Percentiles rank a stretch among this genome's conserved stretches.
Conservation (phyloP, 1,140 invertebrate genomes). For the Macrosteles quadrilineatus region DNA sequence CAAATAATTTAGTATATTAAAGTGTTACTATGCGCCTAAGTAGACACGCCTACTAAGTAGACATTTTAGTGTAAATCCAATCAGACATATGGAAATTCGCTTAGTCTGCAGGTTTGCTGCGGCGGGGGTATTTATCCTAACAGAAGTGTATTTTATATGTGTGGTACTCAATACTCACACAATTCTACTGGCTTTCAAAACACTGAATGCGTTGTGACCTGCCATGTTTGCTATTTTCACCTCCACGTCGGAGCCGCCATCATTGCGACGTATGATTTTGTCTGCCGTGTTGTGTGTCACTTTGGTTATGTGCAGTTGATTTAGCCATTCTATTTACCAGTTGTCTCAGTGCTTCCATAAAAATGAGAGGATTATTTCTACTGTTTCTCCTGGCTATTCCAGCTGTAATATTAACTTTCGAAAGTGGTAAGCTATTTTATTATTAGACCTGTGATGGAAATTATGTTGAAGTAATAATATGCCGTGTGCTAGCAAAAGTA, state of each 20-base stretch:
- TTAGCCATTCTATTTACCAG: not conserved
- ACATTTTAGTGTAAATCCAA: no score
- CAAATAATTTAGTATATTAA: no score
- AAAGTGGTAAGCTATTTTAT: slow-evolving; percentile 55
- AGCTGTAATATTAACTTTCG: slow-evolving; percentile 57
- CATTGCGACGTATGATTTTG: not conserved
- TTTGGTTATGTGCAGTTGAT: slow-evolving; percentile 15
- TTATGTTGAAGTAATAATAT: slow-evolving; percentile 23
- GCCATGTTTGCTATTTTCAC: slow-evolving; percentile 27
- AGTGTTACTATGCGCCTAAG: no score
- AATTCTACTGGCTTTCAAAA: no score
- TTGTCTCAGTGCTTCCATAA: slow-evolving; percentile 30
- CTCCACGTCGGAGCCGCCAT: slow-evolving; percentile 15
- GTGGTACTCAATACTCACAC: no score
- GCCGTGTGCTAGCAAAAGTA: not conserved
- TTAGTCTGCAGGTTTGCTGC: no score
- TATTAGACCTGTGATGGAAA: not conserved
- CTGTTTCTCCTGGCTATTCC: slow-evolving; percentile 58
- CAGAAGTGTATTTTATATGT: no score
- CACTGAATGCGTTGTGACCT: not conserved
- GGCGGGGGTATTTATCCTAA: no score
- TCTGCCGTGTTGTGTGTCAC: not conserved
- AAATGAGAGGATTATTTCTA: slow-evolving; percentile 60
- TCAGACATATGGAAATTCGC: no score
- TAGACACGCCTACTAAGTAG: no score